Base-by-base conservation (phyloP, 1,140 invertebrate genomes). In the Camponotus floridanus region DNA sequence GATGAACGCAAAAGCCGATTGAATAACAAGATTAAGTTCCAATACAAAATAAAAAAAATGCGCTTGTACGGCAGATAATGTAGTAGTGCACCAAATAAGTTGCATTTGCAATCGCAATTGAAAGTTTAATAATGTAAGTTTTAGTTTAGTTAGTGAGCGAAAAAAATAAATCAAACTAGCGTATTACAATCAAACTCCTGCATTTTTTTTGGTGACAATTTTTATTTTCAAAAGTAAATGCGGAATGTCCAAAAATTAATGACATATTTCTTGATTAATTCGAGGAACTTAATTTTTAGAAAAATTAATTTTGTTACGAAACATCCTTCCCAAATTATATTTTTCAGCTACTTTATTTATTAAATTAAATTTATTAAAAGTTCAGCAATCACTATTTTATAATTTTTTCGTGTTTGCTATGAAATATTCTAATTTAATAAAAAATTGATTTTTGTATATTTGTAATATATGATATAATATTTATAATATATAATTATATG, bases 1-100 rank as follows among this genome's bases (percentile, higher is more conserved):
- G 39, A 83, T 74, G 62, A n/a, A 83, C 15, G 36, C 15, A 11
- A 70, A 36, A 83, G 48, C 65, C 48, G 18, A 80, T 80, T 51
- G 21, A 59, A 80, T 21, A 21, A 39, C 33, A n/a, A 48, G 65
- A 80, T 80, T 80, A 42, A 13, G 18, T 70, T 62, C 18, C 36
- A 5, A 57, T 71, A 21, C 36, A 55, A 48, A 61, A 83, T 83
- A 61, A 67, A 70, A 73, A 31, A 83, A 36, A 0, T 42, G 26
- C 13, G 18, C 0, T 13, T 73, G 4, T 33, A 62, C 26, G 4
- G 2, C 11, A 18, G 13, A 13, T 68, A 62, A 67, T 1, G 4
- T n/a, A 45, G 42, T 51, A 13, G n/a, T 33, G n/a, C 4, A 11
- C 5, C 11, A 11, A 62, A 62, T 8, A 36, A 26, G 15, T 79